A percentile compares a stretch with the other conserved stretches of the same genome.
Evolutionary conservation across 2,888 invertebrate genomes (phyloP).

Genomic region (Leptinotarsa tumamoca): DNA sequence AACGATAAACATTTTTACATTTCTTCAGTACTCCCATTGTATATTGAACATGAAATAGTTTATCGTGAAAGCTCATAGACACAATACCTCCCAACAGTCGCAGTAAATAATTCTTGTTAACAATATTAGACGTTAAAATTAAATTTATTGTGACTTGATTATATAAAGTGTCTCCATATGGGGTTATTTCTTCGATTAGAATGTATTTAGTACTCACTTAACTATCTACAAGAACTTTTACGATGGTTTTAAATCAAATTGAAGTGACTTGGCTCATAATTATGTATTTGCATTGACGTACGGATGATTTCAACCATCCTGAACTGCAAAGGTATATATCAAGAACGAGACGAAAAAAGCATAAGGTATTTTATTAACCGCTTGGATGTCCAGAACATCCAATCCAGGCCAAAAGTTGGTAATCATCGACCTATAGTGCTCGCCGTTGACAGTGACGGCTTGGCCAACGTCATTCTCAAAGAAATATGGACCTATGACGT

Average conservation of each 20-base stretch:
- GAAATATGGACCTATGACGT: too few species aligned
- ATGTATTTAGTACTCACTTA: constrained; percentile 26
- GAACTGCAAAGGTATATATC: too few species aligned
- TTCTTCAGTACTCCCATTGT: constrained; percentile 22
- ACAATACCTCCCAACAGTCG: constrained; percentile 41
- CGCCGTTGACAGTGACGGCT: too few species aligned
- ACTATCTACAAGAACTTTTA: background rate
- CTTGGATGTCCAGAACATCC: too few species aligned
- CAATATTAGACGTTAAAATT: constrained; percentile 33
- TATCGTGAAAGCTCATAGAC: constrained; percentile 27
- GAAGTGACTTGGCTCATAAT: background rate
- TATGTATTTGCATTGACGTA: background rate
- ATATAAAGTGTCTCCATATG: constrained; percentile 34
- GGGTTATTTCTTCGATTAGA: constrained; percentile 29
- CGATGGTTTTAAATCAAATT: background rate
- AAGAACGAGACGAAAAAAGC: too few species aligned
- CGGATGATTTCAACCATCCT: too few species aligned
- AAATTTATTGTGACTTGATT: constrained; percentile 35
- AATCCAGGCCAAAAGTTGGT: too few species aligned
- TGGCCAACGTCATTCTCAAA: too few species aligned
- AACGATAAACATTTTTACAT: constrained; percentile 25
- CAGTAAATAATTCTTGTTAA: constrained; percentile 37
- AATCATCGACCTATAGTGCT: too few species aligned
- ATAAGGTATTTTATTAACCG: too few species aligned
- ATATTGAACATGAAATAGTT: constrained; percentile 24